phyloP scores from a whole-genome alignment of 2,888 invertebrate genomes.

The Temnothorax unifasciatus region DNA sequence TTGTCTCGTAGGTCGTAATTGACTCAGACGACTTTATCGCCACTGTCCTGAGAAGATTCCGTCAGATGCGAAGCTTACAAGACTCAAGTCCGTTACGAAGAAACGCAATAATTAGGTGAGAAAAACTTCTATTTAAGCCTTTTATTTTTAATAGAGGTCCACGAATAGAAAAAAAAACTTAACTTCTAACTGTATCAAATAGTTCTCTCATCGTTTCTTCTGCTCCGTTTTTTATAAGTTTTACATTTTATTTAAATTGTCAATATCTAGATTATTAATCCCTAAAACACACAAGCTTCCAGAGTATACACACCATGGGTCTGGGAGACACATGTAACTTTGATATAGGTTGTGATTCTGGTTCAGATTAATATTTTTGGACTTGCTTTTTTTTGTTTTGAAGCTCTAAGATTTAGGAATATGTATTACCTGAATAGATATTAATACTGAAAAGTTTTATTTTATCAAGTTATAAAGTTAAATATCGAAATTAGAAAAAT shows the following conservation, averaged over 20 bases:
- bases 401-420: too few relatives aligned
- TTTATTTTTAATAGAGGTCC: neutral
- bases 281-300: too few relatives aligned
- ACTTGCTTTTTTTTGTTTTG: too few relatives aligned
- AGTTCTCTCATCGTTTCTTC: neutral
- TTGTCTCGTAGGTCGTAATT: constrained; percentile 80
- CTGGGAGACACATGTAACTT: too few relatives aligned
- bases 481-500: too few relatives aligned
- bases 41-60: constrained; percentile 85
- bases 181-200: neutral
- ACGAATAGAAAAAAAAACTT: neutral
- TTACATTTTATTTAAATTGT: neutral
- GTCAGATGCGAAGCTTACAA: constrained; percentile 81
- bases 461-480: too few relatives aligned
- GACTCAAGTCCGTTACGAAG: constrained; percentile 78
- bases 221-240: neutral
- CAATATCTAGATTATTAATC: neutral
- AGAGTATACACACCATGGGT: too few relatives aligned
- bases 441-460: too few relatives aligned
- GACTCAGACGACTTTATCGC: constrained; percentile 86
- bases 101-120: constrained; percentile 81
- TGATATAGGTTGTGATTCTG: too few relatives aligned
- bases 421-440: too few relatives aligned
- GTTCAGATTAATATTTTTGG: too few relatives aligned
- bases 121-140: neutral